Evolutionary conservation across 1,140 invertebrate species (phyloP), one percentile per base, ranked within the genome.

Genomic region (Nephila pilipes): DNA sequence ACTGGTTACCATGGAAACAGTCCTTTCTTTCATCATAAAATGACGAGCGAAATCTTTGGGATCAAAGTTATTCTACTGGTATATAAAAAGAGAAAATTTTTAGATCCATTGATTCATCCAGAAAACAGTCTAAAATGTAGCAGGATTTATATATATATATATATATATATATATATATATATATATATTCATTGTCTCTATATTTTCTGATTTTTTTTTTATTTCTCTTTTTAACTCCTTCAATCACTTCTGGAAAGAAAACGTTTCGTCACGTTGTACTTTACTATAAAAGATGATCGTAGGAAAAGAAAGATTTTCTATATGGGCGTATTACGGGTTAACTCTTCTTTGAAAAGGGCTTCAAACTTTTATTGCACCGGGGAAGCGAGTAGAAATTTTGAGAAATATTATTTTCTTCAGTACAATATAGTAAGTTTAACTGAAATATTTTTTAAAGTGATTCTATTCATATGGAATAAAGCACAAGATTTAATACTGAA

Each of bases 21-120:
- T 60, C 58, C n/a, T 20, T 85, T 85, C 57, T 85, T 85, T 36
- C 83, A 58, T 85, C 83, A 58, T 60, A 58, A 85, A 85, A 85
- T 54, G 54, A 46, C 54, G 83, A 60, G 54, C 18, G 18, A 85
- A 85, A 85, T 85, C 55, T 85, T 55, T n/a, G 18, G 83, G 83
- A 85, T 85, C 83, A 85, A 58, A 85, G 55, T 60, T 85, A 85
- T 85, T 85, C 55, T 85, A 25, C 16, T 58, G 29, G 10, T 54
- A 25, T 20, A 54, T 8, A 85, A 55, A 81, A 29, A 29, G 16
- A 75, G 32, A 75, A 85, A 85, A 85, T 46, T 85, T 85, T 60
- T 57, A 85, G 57, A 85, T 60, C 55, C 36, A 85, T n/a, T 60
- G 55, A 60, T 85, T 85, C 83, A 85, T 85, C 29, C 16, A 1